Base-by-base conservation (phyloP, 2,113 vertebrate species). In the Hemibagrus wyckioides region DNA sequence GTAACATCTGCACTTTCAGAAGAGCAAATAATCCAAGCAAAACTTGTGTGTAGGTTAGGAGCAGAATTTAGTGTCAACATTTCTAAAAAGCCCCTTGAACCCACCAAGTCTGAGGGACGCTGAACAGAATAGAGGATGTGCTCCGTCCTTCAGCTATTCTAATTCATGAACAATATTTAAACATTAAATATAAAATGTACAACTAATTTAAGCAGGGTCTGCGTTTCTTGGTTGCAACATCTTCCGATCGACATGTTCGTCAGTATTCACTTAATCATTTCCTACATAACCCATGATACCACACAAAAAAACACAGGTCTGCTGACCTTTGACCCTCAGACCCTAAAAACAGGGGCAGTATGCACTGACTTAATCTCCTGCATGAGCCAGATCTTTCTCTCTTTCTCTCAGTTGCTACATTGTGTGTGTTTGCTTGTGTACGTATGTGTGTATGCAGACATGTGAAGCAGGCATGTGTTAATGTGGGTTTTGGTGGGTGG, bases 401-500 rank as follows among this genome's bases (percentile, higher is more conserved):
- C 28, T 52, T 28, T 15, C 30, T 56, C 11, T 56, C 30, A 13
- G 30, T 56, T 11, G 41, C 28, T 36, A 41, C 30, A 65, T 19
- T 30, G 17, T 63, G 14, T 33, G 59, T 54, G n/a, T 44, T 28
- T 76, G 54, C 33, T n/a, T 82, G 84, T 73, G 71, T 71, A 71
- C 52, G 30, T 71, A 48, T 39, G 61, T 83, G 85, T 83, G 80
- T 71, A 39, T 65, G 41, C 1, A 21, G 57, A 44, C 44, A 33
- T 63, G 61, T 81, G 33, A 80, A 56, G 77, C 50, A 56, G 52
- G 54, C 79, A 2, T 36, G 52, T 56, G 19, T 63, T 56, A 56
- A 80, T 80, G 19, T 82, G 44, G n/a, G 80, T 57, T 48, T 48
- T 7, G 41, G 80, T 57, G 61, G 73, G 61, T 76, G 48, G 50